Evolutionary conservation across 2,888 invertebrate genomes (phyloP).

Genomic region (Trichopoda pennipes): DNA sequence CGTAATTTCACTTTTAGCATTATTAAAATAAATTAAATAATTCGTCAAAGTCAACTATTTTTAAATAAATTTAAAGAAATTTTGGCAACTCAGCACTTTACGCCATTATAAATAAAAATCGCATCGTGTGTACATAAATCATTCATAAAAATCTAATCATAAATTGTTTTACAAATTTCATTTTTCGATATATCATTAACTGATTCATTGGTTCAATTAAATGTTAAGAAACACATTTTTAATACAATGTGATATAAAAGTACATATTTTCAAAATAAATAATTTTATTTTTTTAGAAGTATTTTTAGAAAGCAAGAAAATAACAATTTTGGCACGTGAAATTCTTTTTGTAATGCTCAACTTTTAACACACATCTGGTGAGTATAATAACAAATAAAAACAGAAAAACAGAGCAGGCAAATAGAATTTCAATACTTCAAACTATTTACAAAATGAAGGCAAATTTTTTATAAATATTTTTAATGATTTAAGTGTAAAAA

Average conservation of each 20-base stretch:
- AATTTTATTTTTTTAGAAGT: constrained; percentile 9
- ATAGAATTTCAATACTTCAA: constrained; percentile 30
- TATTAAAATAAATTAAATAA: constrained; percentile 6
- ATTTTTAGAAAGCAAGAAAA: constrained; percentile 25
- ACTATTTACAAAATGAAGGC: constrained; percentile 33
- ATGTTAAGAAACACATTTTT: not conserved
- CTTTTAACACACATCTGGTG: constrained; percentile 1
- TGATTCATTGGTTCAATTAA: constrained; percentile 46
- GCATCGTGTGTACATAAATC: constrained; percentile 8
- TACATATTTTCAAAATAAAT: not conserved
- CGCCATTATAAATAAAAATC: constrained; percentile 20
- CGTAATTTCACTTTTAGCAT: constrained; percentile 11
- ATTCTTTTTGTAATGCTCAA: constrained; percentile 14
- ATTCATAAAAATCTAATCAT: constrained; percentile 32
- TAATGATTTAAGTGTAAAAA: constrained; percentile 11
- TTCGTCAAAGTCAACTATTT: constrained; percentile 34
- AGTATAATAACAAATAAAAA: not conserved
- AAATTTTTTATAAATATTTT: constrained; percentile 6
- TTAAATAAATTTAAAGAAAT: not conserved
- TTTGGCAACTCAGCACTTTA: constrained; percentile 27
- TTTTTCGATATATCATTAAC: constrained; percentile 12
- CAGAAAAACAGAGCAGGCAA: not conserved
- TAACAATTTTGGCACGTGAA: constrained; percentile 45
- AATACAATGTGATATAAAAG: not conserved
- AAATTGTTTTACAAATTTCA: constrained; percentile 1